Evolutionary conservation across 2,888 invertebrate genomes (phyloP).

Genomic region (Tipula helvola): DNA sequence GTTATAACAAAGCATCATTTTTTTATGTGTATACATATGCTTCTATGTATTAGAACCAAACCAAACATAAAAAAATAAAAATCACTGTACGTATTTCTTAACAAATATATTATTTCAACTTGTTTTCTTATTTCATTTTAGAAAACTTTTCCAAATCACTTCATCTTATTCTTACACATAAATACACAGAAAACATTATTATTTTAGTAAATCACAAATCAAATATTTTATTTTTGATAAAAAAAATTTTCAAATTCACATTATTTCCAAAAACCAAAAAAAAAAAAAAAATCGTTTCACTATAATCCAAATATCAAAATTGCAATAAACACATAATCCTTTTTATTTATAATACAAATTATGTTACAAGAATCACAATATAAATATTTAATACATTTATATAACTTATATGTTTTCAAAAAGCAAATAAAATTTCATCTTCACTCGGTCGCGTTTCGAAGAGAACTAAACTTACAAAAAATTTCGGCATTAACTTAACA

Average conservation of each 20-base stretch:
- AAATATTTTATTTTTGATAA: conserved; percentile 6
- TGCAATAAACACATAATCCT: not conserved
- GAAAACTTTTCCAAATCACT: not conserved
- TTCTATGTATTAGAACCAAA: not conserved
- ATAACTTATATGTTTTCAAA: not conserved
- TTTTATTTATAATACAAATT: not conserved
- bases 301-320: not conserved
- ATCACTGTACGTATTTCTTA: not conserved
- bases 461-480: not conserved
- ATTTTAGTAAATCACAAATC: not conserved
- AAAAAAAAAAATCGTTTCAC: not conserved
- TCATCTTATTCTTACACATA: not conserved
- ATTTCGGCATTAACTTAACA: not conserved
- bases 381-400: not conserved
- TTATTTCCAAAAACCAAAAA: not conserved
- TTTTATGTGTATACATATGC: not conserved
- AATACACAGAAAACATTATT: not conserved
- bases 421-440: not conserved
- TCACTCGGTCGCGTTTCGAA: not conserved
- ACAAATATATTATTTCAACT: not conserved
- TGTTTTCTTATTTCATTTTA: not conserved
- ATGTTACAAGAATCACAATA: not conserved
- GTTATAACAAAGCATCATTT: conserved; percentile 4
- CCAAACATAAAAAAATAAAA: not conserved
- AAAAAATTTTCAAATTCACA: not conserved